Evolutionary conservation across 92 coral and sea anemone genomes (phyloP).

Genomic region (Phenganax stokvisi): DNA sequence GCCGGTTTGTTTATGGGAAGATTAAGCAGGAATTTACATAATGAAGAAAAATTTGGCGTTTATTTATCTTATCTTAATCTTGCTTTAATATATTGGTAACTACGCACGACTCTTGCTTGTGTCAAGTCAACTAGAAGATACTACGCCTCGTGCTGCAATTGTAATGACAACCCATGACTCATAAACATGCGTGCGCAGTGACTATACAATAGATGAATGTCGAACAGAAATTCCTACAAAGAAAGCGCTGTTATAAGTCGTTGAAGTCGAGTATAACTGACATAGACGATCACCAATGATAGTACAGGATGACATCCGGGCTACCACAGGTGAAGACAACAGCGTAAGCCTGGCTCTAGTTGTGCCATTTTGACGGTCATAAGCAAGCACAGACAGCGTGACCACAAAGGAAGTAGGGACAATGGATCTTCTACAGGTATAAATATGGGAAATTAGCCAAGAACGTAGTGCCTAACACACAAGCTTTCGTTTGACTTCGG

Average conservation of each 20-base stretch:
- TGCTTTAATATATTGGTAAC: conserved; percentile 4
- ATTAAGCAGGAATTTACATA: conserved; percentile 17
- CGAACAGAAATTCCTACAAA: neutral
- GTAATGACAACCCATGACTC: too few relatives aligned
- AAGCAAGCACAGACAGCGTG: conserved; percentile 10
- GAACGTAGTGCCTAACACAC: conserved; percentile 1
- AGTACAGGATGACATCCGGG: neutral
- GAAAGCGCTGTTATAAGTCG: too few relatives aligned
- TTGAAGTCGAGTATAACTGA: too few relatives aligned
- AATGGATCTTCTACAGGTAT: conserved; percentile 41
- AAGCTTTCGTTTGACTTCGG: neutral
- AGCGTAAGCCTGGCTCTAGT: conserved; percentile 22
- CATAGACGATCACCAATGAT: neutral
- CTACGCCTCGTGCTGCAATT: too few relatives aligned
- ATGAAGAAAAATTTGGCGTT: conserved; percentile 7
- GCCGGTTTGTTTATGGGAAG: neutral
- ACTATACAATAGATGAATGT: too few relatives aligned
- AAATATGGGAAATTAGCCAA: conserved; percentile 31
- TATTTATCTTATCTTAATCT: conserved; percentile 21
- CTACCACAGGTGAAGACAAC: neutral
- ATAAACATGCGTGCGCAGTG: too few relatives aligned
- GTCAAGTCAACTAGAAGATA: neutral
- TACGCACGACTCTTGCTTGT: neutral
- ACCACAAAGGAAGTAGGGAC: conserved; percentile 26
- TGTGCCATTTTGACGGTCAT: conserved; percentile 1